These are phyloP conservation scores for Ptychoptera contaminata DNA, from an alignment of 2,888 invertebrate genomes.

Conservation along the genomic window DNA sequence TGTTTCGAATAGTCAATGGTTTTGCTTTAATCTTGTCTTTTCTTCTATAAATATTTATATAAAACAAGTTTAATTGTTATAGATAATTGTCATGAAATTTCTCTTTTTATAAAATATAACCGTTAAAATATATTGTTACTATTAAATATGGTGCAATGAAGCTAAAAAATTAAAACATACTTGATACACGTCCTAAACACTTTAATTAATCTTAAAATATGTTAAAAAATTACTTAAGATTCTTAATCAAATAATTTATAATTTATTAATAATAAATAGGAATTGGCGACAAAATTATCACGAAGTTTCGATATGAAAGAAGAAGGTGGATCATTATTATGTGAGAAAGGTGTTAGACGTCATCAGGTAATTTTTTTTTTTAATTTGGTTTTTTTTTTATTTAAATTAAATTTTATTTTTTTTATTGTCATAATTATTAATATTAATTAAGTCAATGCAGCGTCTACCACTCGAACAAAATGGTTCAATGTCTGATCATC, in stretches of 20 bases:
- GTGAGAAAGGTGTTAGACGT: slow-evolving; percentile 49
- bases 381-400: slow-evolving; percentile 1
- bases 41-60: too few species aligned
- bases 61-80: too few species aligned
- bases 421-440: not conserved
- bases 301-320: slow-evolving; percentile 82
- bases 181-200: too few species aligned
- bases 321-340: slow-evolving; percentile 55
- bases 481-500: slow-evolving; percentile 36
- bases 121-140: too few species aligned
- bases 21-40: too few species aligned
- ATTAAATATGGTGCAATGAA: too few species aligned
- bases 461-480: slow-evolving; percentile 41
- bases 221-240: slow-evolving; percentile 8
- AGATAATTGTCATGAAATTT: too few species aligned
- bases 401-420: not conserved
- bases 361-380: slow-evolving; percentile 34
- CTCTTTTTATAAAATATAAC: too few species aligned
- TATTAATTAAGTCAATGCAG: slow-evolving; percentile 49
- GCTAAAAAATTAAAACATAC: too few species aligned
- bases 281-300: slow-evolving; percentile 73
- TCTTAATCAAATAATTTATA: slow-evolving; percentile 15
- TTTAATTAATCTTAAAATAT: too few species aligned
- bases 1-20: too few species aligned
- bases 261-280: slow-evolving; percentile 34